Conservation (phyloP, 2,888 invertebrate species). For the Maniola hyperantus region DNA sequence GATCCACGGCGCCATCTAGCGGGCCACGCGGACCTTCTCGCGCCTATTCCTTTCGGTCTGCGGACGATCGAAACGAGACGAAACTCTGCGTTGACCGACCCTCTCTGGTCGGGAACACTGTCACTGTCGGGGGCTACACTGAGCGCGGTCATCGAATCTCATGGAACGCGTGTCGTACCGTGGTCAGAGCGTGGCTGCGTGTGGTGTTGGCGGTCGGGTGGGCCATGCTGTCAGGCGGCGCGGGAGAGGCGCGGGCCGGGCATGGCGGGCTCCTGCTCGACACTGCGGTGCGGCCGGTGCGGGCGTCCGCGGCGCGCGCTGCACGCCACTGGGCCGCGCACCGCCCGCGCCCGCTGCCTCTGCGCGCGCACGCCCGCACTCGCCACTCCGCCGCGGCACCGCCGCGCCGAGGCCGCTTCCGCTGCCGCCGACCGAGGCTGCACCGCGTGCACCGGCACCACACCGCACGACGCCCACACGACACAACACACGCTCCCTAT, state of each 20-base stretch:
- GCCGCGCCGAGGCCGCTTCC: conserved; percentile 34
- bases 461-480: conserved; percentile 47
- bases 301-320: conserved; percentile 81
- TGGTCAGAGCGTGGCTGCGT: conserved; percentile 83
- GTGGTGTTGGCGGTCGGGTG: conserved; percentile 80
- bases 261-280: conserved; percentile 81
- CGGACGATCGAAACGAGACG: conserved; percentile 80
- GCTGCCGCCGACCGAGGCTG: conserved; percentile 42
- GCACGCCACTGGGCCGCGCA: conserved; percentile 79
- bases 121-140: conserved; percentile 60
- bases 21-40: conserved; percentile 73
- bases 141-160: conserved; percentile 32
- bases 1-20: conserved; percentile 79
- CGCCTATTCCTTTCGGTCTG: conserved; percentile 74
- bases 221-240: conserved; percentile 83
- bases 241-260: conserved; percentile 81
- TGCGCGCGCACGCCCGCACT: conserved; percentile 68
- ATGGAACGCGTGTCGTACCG: conserved; percentile 62
- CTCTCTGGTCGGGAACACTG: conserved; percentile 68
- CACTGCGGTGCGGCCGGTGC: conserved; percentile 81
- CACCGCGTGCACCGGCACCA: conserved; percentile 64
- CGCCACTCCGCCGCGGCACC: conserved; percentile 32
- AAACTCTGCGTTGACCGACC: conserved; percentile 63
- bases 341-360: conserved; percentile 61
- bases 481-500: conserved; percentile 38